phyloP scores from a whole-genome alignment of 2,113 vertebrate species.

The Myrmophylax atrothorax region DNA sequence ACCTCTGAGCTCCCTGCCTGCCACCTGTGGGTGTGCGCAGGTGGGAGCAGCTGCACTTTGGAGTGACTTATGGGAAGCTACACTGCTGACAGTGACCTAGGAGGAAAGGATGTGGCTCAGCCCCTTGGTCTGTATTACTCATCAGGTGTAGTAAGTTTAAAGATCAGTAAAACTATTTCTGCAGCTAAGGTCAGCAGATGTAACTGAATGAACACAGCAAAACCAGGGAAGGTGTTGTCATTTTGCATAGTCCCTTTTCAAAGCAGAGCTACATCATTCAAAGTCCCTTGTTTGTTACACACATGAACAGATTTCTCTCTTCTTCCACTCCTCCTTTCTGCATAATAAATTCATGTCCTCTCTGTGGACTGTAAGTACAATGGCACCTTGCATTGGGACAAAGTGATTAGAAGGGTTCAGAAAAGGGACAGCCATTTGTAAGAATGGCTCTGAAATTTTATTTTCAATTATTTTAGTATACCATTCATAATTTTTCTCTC shows the following conservation, averaged over 20 bases:
- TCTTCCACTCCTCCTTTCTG: neutral
- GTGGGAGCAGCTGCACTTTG: neutral
- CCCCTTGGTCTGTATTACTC: neutral
- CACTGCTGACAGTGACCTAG: neutral
- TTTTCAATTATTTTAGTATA: neutral
- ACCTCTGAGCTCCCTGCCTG: neutral
- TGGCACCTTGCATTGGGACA: neutral
- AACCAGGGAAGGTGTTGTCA: neutral
- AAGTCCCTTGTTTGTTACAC: neutral
- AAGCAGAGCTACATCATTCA: neutral
- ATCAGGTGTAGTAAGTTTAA: neutral
- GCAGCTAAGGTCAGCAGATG: neutral
- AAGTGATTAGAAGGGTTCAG: neutral
- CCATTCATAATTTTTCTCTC: neutral
- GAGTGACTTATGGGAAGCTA: neutral
- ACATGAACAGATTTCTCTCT: neutral
- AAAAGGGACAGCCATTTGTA: neutral
- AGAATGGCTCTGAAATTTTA: neutral
- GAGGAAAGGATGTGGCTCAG: neutral
- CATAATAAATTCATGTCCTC: neutral
- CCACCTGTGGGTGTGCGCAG: neutral
- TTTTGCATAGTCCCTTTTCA: neutral
- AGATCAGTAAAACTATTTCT: neutral
- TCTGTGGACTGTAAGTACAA: neutral
- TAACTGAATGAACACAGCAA: neutral